Percentiles rank a stretch among this genome's conserved stretches.
Conservation (phyloP, 1,140 invertebrate species). For the Apis dorsata region DNA sequence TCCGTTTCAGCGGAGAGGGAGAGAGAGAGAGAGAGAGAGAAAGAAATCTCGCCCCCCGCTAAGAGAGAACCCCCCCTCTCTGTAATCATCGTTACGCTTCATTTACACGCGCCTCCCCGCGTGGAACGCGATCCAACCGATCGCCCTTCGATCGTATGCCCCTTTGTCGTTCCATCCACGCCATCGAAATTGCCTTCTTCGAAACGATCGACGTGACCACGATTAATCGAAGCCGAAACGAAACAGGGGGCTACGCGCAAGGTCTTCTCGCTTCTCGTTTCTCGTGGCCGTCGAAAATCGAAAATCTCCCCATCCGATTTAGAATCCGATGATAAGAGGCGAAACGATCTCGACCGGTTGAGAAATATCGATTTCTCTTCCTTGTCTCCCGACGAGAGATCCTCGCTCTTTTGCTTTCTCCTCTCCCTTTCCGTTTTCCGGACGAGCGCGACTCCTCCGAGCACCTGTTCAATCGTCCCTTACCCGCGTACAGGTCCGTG, state of each 20-base stretch:
- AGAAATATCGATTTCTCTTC: no score
- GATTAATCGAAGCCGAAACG: background rate
- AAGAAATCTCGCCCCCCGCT: background rate
- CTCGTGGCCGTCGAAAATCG: no score
- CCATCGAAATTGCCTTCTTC: background rate
- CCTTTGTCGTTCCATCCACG: background rate
- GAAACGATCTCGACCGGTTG: no score
- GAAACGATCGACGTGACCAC: background rate
- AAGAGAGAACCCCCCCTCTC: background rate
- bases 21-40: no score
- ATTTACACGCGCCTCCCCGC: slow-evolving; percentile 32
- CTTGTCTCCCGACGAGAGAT: background rate
- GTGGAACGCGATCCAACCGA: slow-evolving; percentile 10
- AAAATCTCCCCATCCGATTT: no score
- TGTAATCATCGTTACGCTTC: slow-evolving; percentile 42
- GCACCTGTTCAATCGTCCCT: slow-evolving; percentile 4
- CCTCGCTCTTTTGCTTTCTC: background rate
- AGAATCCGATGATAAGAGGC: no score
- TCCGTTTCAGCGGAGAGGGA: background rate
- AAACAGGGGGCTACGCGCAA: background rate
- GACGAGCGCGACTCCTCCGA: background rate
- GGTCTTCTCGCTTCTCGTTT: no score
- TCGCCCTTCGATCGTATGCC: background rate
- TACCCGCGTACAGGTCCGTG: background rate
- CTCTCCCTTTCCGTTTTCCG: background rate